Evolutionary conservation across 2,888 invertebrate species (phyloP).

Genomic region (Acrobasis suavella): DNA sequence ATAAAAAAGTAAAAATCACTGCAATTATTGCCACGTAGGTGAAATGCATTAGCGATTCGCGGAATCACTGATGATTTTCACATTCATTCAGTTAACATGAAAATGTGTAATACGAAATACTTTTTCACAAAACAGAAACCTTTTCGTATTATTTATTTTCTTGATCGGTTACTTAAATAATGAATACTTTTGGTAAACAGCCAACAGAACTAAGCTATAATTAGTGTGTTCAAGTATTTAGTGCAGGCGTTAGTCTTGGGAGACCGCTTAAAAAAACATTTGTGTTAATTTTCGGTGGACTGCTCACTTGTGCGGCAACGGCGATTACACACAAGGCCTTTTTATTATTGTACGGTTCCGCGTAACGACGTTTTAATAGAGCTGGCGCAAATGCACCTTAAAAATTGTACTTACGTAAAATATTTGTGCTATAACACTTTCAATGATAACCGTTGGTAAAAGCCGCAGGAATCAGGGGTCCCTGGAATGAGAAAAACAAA

Average conservation of each 20-base stretch:
- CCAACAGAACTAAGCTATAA: slow-evolving; percentile 29
- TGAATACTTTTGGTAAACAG: neutral
- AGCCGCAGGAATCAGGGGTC: slow-evolving; percentile 98
- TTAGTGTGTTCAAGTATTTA: slow-evolving; percentile 32
- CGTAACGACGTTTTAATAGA: slow-evolving; percentile 69
- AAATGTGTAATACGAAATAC: neutral
- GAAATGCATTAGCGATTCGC: slow-evolving; percentile 14
- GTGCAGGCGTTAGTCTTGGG: slow-evolving; percentile 35
- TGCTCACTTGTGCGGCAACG: slow-evolving; percentile 53
- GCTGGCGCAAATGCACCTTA: slow-evolving; percentile 51
- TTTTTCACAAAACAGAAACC: neutral
- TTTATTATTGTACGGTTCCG: slow-evolving; percentile 49
- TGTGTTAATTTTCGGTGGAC: slow-evolving; percentile 46
- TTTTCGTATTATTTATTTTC: slow-evolving; percentile 21
- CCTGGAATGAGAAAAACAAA: slow-evolving; percentile 85
- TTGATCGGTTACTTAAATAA: slow-evolving; percentile 16
- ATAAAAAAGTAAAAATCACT: neutral
- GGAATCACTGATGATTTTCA: slow-evolving; percentile 8
- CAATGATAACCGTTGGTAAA: slow-evolving; percentile 99
- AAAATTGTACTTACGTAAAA: slow-evolving; percentile 78
- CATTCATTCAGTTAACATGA: slow-evolving; percentile 4
- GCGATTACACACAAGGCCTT: slow-evolving; percentile 55
- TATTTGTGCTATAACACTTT: slow-evolving; percentile 84
- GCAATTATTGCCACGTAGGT: slow-evolving; percentile 10
- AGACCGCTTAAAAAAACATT: slow-evolving; percentile 55